phyloP scores from a whole-genome alignment of 2,797 vertebrate species.

The Hozukius guyotensis region DNA sequence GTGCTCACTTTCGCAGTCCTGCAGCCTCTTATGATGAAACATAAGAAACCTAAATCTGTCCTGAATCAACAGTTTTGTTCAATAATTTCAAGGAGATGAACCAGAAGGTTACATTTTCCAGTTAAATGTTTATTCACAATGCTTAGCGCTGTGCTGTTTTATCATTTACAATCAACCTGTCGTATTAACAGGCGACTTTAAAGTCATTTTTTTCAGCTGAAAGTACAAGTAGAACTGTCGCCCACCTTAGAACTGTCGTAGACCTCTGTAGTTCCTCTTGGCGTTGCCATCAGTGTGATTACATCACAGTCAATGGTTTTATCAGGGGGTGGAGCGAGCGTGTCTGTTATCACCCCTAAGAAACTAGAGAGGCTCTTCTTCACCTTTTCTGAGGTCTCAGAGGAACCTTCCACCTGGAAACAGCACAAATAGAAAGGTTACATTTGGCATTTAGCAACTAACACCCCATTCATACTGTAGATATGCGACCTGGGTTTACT shows the following conservation, averaged over 20 bases:
- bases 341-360: conserved; percentile 96
- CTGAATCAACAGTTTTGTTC: conserved; percentile 5
- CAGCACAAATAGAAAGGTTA: not conserved
- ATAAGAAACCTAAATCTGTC: not conserved
- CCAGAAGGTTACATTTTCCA: not conserved
- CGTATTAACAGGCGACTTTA: not conserved
- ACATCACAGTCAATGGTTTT: conserved; percentile 99
- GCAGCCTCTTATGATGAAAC: not conserved
- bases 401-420: conserved; percentile 90
- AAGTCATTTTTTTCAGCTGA: not conserved
- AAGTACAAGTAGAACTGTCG: not conserved
- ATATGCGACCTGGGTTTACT: not conserved
- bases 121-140: not conserved
- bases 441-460: not conserved
- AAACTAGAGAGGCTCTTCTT: conserved; percentile 96
- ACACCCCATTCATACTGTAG: not conserved
- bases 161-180: not conserved
- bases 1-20: not conserved
- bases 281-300: conserved; percentile 95
- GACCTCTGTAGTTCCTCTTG: conserved; percentile 93
- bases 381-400: conserved; percentile 93
- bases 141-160: not conserved
- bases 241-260: conserved; percentile 97
- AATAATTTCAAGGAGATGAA: not conserved
- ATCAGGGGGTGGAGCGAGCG: conserved; percentile 94